A percentile compares a stretch with the other conserved stretches of the same genome.
Conservation (phyloP, 1,140 invertebrate species). For the Pseudoatta argentina region DNA sequence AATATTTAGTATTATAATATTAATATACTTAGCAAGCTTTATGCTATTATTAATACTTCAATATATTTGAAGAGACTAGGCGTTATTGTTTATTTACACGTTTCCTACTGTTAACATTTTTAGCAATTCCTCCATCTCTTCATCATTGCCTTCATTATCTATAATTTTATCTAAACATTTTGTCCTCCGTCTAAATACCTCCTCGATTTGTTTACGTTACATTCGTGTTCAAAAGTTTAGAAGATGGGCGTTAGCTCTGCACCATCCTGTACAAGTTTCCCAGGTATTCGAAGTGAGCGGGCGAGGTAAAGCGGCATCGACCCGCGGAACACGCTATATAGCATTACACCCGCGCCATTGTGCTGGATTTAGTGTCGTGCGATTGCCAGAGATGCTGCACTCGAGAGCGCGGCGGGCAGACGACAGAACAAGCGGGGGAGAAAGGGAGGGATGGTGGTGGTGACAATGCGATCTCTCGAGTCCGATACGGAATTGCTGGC, state of each 20-base stretch:
- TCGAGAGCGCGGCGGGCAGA: constrained; percentile 44
- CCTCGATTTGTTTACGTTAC: not conserved
- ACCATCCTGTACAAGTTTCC: constrained; percentile 30
- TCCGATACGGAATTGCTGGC: constrained; percentile 79
- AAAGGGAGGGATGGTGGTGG: constrained; percentile 6
- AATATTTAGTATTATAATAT: not conserved
- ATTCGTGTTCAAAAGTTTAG: not conserved
- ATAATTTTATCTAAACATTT: not conserved
- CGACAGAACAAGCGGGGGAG: constrained; percentile 26
- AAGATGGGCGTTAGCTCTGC: constrained; percentile 36
- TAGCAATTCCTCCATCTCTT: not conserved
- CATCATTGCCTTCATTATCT: not conserved
- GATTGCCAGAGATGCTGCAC: constrained; percentile 59
- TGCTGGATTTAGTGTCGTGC: constrained; percentile 61
- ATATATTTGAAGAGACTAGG: not conserved
- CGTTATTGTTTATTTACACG: not conserved
- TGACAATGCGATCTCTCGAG: constrained; percentile 79
- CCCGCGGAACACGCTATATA: constrained; percentile 55
- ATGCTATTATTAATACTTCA: not conserved
- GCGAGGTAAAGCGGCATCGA: constrained; percentile 61
- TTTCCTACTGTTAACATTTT: not conserved
- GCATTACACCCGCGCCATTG: constrained; percentile 60
- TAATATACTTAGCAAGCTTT: no score
- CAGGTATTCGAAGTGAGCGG: constrained; percentile 50
- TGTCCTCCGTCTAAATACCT: not conserved